Evolutionary conservation across 2,797 vertebrate species (phyloP), one percentile per base, ranked within the genome.

Genomic region (Paramormyrops hopkinsi): DNA sequence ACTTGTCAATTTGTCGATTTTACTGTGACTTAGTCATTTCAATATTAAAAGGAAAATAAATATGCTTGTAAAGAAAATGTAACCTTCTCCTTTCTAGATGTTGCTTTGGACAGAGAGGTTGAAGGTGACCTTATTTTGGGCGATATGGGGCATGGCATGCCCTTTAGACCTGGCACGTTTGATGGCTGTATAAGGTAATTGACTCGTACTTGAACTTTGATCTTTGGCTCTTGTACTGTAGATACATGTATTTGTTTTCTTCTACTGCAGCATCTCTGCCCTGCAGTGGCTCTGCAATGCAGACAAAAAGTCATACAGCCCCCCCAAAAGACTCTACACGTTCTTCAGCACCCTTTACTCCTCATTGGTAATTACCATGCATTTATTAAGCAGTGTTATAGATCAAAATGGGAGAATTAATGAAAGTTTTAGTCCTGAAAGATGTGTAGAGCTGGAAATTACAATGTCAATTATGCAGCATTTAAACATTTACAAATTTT

Each of bases 221-320:
- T 29, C 29, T 29, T 48, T 62, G 41, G 14, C 14, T 44, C 41
- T 50, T 83, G 19, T 53, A 22, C 33, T 83, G 4, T 69, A 41
- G n/a, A 7, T 87, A 29, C 44, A 86, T 73, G 46, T 90, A 9
- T 56, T n/a, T 19, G 7, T 54, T 2, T 0, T 87, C 54, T 37
- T 62, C 5, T 82, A 88, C 89, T 8, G 51, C 90, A 99, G 98
- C 92, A 99, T 99, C 91, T 99, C 98, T 0, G 98, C 98, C 0
- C 95, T 99, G 91, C 98, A 99, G 94, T 99, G 98, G 98, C 97
- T 99, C 85, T 99, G 98, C 90, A 99, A 97, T 0, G 98, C 98
- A 0, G 98, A 99, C 92, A 98, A 97, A 94, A 98, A 96, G 91
- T 95, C 95, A 0, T 98, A 99, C 86, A 96, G 95, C 91, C 98